Evolutionary conservation across 2,888 invertebrate species (phyloP).

Genomic region (Pimpla rufipes): DNA sequence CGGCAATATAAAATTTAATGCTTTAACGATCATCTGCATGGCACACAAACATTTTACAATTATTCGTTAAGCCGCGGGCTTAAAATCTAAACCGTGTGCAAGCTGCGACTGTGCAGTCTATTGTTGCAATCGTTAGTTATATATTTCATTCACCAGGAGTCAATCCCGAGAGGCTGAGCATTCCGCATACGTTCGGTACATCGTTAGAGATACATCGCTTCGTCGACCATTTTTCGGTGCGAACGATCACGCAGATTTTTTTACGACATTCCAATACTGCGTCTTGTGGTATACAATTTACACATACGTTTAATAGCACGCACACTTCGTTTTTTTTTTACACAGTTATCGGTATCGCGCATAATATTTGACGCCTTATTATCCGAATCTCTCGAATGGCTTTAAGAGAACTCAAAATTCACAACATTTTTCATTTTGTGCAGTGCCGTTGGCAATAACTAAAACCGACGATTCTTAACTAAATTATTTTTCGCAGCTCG

Average conservation of each 20-base stretch:
- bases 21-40: constrained; percentile 52
- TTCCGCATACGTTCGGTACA: constrained; percentile 22
- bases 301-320: constrained; percentile 54
- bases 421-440: background rate
- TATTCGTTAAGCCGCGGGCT: constrained; percentile 48
- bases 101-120: constrained; percentile 56
- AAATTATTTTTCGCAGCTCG: constrained; percentile 14
- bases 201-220: background rate
- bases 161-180: constrained; percentile 55
- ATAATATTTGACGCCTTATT: constrained; percentile 27
- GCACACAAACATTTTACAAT: constrained; percentile 58
- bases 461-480: background rate
- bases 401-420: background rate
- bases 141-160: constrained; percentile 55
- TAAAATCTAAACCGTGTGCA: constrained; percentile 40
- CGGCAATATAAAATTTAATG: constrained; percentile 67
- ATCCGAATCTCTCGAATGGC: background rate
- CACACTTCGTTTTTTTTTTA: constrained; percentile 32
- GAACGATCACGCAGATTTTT: constrained; percentile 17
- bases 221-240: constrained; percentile 12
- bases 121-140: constrained; percentile 33
- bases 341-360: constrained; percentile 37
- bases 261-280: constrained; percentile 57
- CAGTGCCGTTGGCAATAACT: background rate
- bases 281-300: constrained; percentile 48